phyloP scores from a whole-genome alignment of 2,113 vertebrate genomes.

The Ursus arctos region DNA sequence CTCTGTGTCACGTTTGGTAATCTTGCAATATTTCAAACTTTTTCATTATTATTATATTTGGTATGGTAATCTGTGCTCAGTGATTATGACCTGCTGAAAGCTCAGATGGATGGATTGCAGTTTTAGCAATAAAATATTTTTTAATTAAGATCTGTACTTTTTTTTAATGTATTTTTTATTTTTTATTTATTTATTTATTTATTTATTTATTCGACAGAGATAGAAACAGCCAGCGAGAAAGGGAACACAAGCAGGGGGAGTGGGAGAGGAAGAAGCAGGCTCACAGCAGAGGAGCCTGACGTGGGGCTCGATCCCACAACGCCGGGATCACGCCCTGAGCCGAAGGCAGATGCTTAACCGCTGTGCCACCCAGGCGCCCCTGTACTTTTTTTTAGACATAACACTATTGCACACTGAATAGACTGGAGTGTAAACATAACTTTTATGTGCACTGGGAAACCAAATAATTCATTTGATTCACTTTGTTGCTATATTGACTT shows the following conservation, averaged over 20 bases:
- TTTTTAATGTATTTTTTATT: neutral
- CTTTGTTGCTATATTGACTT: neutral
- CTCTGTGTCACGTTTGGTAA: neutral
- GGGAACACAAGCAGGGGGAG: no score
- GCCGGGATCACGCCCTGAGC: no score
- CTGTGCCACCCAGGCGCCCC: no score
- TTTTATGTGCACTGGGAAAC: neutral
- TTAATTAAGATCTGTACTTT: neutral
- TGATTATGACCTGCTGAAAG: neutral
- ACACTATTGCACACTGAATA: neutral
- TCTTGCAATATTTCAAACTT: neutral
- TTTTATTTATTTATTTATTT: no score
- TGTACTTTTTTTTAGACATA: neutral
- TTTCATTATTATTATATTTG: neutral
- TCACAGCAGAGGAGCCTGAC: no score
- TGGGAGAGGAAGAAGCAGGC: no score
- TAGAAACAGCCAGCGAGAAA: no score
- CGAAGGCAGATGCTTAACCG: no score
- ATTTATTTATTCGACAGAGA: no score
- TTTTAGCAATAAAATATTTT: neutral
- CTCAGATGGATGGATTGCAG: neutral
- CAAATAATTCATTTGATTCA: neutral
- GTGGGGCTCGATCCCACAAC: no score
- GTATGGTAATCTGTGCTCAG: neutral
- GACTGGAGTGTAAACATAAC: neutral